These are phyloP conservation scores for Drosophila micromelanica DNA, from an alignment of 1,140 invertebrate genomes.

Conservation along the genomic window DNA sequence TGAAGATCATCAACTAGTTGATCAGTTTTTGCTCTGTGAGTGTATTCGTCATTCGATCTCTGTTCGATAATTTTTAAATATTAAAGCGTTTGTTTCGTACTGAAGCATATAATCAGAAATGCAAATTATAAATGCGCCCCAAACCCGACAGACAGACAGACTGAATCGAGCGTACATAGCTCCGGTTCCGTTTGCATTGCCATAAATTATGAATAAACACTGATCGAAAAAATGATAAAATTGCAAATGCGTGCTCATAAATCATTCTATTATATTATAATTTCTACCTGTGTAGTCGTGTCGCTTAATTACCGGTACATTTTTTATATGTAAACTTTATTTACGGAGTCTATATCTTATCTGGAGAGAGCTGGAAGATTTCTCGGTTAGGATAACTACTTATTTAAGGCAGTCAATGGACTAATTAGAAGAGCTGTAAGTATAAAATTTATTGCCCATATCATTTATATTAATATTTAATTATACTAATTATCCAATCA, in stretches of 20 bases:
- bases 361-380: no score
- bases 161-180: constrained; percentile 23
- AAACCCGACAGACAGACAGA: constrained; percentile 9
- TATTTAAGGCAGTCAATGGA: no score
- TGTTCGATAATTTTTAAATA: background rate
- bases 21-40: background rate
- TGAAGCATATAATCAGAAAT: constrained; percentile 36
- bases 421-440: no score
- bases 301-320: constrained; percentile 46
- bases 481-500: no score
- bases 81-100: background rate
- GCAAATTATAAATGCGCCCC: constrained; percentile 26
- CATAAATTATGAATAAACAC: constrained; percentile 51
- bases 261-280: constrained; percentile 55
- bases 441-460: no score
- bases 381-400: no score
- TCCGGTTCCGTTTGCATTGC: constrained; percentile 56
- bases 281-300: constrained; percentile 43
- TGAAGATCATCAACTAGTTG: constrained; percentile 12
- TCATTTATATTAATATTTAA: no score
- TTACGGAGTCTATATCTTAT: no score
- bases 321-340: constrained; percentile 35
- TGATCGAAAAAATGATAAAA: constrained; percentile 26
- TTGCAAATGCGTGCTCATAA: constrained; percentile 49
- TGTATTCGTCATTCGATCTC: constrained; percentile 6